Evolutionary conservation across 2,797 vertebrate species (phyloP).

Genomic region (Girardinus metallicus): DNA sequence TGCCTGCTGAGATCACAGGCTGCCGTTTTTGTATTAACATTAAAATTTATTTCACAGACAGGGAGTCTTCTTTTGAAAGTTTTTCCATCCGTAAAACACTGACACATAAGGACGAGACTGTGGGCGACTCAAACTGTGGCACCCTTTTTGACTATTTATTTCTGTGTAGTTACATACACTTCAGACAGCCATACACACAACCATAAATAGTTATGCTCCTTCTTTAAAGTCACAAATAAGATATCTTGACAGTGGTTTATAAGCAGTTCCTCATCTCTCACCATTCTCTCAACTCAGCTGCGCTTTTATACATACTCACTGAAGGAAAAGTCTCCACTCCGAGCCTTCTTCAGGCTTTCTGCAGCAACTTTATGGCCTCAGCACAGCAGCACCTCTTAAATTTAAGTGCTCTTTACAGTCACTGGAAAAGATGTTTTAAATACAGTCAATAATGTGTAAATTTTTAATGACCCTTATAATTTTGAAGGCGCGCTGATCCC

Average conservation of each 20-base stretch:
- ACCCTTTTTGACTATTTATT: constrained; percentile 62
- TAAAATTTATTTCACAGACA: constrained; percentile 78
- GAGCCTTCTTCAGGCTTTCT: constrained; percentile 72
- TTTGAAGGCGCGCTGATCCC: constrained; percentile 74
- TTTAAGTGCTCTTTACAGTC: constrained; percentile 82
- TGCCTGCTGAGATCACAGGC: constrained; percentile 84
- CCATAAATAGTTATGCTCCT: constrained; percentile 52
- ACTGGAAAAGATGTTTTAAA: constrained; percentile 82
- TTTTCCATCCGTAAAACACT: constrained; percentile 72
- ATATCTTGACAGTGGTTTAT: constrained; percentile 62
- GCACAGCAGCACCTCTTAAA: constrained; percentile 81
- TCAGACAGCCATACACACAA: constrained; percentile 53
- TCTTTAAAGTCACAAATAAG: constrained; percentile 60
- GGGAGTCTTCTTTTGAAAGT: constrained; percentile 70
- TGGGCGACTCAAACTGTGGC: constrained; percentile 61
- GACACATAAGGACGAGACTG: constrained; percentile 67
- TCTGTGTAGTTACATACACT: constrained; percentile 58
- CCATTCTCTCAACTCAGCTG: constrained; percentile 47
- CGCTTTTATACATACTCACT: constrained; percentile 71
- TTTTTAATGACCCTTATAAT: constrained; percentile 82
- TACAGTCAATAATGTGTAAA: constrained; percentile 82
- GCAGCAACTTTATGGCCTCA: constrained; percentile 79
- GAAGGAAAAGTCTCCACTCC: constrained; percentile 57
- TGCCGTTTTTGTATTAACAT: constrained; percentile 80
- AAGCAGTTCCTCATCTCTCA: constrained; percentile 49